A percentile compares a stretch with the other conserved stretches of the same genome.
Conservation (phyloP, 2,888 invertebrate species). For the Gastrophysa polygoni region DNA sequence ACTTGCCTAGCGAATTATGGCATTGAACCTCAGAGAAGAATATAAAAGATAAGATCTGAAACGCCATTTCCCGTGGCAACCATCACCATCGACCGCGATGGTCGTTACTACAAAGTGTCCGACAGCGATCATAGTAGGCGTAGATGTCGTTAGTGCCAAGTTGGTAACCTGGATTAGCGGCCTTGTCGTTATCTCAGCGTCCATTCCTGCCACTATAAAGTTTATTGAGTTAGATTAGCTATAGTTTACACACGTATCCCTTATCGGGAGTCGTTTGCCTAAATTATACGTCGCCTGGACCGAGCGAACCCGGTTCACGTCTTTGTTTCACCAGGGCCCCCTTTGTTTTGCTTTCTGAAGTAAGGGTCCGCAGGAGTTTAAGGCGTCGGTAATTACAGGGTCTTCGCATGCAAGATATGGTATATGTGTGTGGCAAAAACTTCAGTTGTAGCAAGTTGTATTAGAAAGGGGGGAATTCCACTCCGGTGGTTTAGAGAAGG, state of each 20-base stretch:
- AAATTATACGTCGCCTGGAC: slow-evolving; percentile 53
- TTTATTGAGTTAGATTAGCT: slow-evolving; percentile 61
- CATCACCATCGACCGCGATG: slow-evolving; percentile 15
- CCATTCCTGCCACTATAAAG: slow-evolving; percentile 61
- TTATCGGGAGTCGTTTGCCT: slow-evolving; percentile 59
- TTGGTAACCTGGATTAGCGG: slow-evolving; percentile 56
- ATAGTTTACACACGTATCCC: slow-evolving; percentile 60
- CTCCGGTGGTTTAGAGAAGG: neutral
- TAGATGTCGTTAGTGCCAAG: slow-evolving; percentile 55
- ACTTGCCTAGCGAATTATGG: too few species aligned
- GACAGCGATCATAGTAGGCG: slow-evolving; percentile 46
- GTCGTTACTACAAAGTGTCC: slow-evolving; percentile 32
- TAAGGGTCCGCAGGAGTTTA: slow-evolving; percentile 43
- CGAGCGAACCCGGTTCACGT: slow-evolving; percentile 45
- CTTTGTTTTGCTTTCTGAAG: slow-evolving; percentile 52
- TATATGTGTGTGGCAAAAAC: slow-evolving; percentile 32
- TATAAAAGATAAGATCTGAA: neutral
- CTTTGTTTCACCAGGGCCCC: slow-evolving; percentile 54
- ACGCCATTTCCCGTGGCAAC: neutral
- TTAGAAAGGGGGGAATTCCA: neutral
- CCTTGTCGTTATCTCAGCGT: slow-evolving; percentile 58
- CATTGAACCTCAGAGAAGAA: too few species aligned
- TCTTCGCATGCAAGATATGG: slow-evolving; percentile 46
- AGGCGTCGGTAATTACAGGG: slow-evolving; percentile 48
- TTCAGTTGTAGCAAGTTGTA: slow-evolving; percentile 8